These are phyloP conservation scores for Macrobrachium nipponense DNA, from an alignment of 1,140 invertebrate species.

Conservation along the genomic window DNA sequence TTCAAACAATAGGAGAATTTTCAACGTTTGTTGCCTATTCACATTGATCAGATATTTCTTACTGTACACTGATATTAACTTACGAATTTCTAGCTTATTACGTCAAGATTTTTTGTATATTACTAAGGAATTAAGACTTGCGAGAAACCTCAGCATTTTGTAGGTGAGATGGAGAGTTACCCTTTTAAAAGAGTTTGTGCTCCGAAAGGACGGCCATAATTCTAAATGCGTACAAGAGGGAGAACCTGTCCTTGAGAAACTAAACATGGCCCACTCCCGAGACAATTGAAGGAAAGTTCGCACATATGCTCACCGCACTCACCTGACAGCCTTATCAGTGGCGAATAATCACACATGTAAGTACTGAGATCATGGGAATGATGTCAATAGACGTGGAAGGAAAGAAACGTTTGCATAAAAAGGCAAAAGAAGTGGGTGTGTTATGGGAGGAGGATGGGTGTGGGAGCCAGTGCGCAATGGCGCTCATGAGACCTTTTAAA, in stretches of 20 bases:
- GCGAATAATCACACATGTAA: slow-evolving; percentile 29
- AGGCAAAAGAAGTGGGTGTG: not conserved
- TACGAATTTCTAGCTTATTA: not conserved
- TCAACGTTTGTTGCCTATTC: slow-evolving; percentile 56
- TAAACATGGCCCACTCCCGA: slow-evolving; percentile 38
- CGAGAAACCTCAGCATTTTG: not conserved
- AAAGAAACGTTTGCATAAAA: slow-evolving; percentile 24
- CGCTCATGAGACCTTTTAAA: slow-evolving; percentile 26
- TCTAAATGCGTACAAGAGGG: slow-evolving; percentile 37
- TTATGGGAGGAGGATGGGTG: slow-evolving; percentile 12
- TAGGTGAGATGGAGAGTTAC: not conserved
- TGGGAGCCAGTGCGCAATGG: slow-evolving; percentile 37
- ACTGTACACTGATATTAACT: not conserved
- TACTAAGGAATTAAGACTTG: not conserved
- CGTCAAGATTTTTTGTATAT: not conserved
- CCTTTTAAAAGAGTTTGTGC: slow-evolving; percentile 18
- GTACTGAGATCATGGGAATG: not conserved
- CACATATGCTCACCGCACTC: slow-evolving; percentile 38
- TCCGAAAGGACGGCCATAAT: slow-evolving; percentile 33
- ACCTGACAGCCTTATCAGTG: slow-evolving; percentile 45
- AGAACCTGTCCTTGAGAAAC: slow-evolving; percentile 55
- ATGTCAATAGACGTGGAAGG: not conserved
- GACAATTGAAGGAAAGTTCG: slow-evolving; percentile 28
- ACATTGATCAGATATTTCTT: slow-evolving; percentile 25
- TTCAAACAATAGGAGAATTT: slow-evolving; percentile 30